phyloP scores from a whole-genome alignment of 1,140 invertebrate genomes.

The Drosophila triauraria region DNA sequence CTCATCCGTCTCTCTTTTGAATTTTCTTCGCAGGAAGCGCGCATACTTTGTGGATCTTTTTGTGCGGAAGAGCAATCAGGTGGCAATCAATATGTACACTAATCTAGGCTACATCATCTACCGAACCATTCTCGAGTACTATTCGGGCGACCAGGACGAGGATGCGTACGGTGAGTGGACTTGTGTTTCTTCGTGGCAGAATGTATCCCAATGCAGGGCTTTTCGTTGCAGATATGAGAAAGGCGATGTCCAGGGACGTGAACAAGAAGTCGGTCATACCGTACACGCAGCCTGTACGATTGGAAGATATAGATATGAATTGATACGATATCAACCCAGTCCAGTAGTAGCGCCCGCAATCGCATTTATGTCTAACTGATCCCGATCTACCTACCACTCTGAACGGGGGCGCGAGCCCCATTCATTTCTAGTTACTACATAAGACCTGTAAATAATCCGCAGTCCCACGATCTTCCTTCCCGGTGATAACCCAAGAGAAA shows the following conservation, averaged over 20 bases:
- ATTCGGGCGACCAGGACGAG: conserved; percentile 98
- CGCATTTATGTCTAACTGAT: conserved; percentile 74
- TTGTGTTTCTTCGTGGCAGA: too few relatives aligned
- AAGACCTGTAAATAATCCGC: conserved; percentile 46
- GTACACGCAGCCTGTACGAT: conserved; percentile 95
- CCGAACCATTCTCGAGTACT: conserved; percentile 98
- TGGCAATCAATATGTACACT: conserved; percentile 99
- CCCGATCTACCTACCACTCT: conserved; percentile 2
- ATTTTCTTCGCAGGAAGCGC: conserved; percentile 89
- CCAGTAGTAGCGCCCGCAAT: conserved; percentile 56
- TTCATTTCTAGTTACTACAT: conserved; percentile 25
- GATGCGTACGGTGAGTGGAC: conserved; percentile 95
- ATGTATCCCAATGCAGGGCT: background rate
- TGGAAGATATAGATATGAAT: conserved; percentile 96
- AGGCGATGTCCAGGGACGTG: conserved; percentile 96
- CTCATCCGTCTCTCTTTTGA: background rate
- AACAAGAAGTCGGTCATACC: conserved; percentile 98
- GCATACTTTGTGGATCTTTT: conserved; percentile 99
- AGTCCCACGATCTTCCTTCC: conserved; percentile 1
- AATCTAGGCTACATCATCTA: conserved; percentile 99
- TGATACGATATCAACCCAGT: conserved; percentile 68
- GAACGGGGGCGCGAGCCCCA: conserved; percentile 6
- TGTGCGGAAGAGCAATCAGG: conserved; percentile 98
- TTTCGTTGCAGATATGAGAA: conserved; percentile 96
- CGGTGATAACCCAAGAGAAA: conserved; percentile 18